A percentile compares a stretch with the other conserved stretches of the same genome.
These are phyloP conservation scores for Hippolais icterina DNA, from an alignment of 2,113 vertebrate genomes.

Conservation along the genomic window DNA sequence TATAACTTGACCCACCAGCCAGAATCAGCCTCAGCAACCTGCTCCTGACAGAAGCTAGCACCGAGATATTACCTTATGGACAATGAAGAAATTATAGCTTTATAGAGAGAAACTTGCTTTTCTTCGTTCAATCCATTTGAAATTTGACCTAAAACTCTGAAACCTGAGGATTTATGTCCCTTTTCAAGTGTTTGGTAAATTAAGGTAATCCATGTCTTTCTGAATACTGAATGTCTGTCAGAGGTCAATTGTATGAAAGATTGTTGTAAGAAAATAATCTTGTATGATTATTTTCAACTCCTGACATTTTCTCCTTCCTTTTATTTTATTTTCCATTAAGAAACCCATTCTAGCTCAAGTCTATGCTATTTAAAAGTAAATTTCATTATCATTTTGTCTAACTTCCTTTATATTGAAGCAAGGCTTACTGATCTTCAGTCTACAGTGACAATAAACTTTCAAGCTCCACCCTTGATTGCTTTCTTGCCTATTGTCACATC, in stretches of 20 bases:
- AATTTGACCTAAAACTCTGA: background rate
- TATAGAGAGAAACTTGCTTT: background rate
- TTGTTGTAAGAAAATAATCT: background rate
- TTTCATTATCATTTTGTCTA: background rate
- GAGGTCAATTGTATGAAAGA: background rate
- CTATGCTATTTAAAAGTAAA: background rate
- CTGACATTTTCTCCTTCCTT: background rate
- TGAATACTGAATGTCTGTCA: background rate
- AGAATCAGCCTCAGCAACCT: background rate
- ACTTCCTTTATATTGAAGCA: background rate
- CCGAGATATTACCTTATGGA: background rate
- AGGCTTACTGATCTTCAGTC: background rate
- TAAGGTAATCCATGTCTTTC: background rate
- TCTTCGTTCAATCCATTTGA: background rate
- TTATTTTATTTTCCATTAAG: background rate
- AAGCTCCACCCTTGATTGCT: background rate
- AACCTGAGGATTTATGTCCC: background rate
- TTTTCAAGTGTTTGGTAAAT: background rate
- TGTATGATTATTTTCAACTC: background rate
- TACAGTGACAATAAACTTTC: background rate
- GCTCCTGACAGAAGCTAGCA: background rate
- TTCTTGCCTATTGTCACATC: background rate
- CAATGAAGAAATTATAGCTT: background rate
- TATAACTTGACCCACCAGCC: background rate
- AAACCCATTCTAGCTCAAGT: background rate